Evolutionary conservation across 1,140 invertebrate species (phyloP).

Genomic region (Spodoptera litura): DNA sequence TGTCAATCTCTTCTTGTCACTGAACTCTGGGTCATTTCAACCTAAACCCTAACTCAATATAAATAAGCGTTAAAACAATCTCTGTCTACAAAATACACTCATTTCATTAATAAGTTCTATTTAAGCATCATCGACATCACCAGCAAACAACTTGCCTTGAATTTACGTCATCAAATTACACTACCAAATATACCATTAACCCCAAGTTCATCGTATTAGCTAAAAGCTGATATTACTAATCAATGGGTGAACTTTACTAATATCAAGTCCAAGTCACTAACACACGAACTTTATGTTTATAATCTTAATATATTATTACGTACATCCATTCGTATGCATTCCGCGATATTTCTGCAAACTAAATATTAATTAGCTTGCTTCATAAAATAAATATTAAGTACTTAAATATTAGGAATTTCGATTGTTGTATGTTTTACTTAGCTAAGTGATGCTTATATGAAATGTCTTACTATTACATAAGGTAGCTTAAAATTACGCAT

Average conservation of each 20-base stretch:
- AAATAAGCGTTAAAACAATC: no score
- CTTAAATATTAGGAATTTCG: background rate
- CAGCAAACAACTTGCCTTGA: no score
- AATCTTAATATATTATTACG: constrained; percentile 29
- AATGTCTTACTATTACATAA: background rate
- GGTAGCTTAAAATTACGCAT: no score
- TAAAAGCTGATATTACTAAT: background rate
- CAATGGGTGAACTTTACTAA: constrained; percentile 10
- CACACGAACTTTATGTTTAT: background rate
- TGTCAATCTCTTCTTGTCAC: no score
- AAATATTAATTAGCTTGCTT: constrained; percentile 15
- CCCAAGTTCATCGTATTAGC: background rate
- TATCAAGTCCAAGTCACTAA: constrained; percentile 8
- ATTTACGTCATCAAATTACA: no score
- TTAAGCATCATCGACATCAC: no score
- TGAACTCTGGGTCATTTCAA: no score
- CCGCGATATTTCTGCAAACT: background rate
- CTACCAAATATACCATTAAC: background rate
- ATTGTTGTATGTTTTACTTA: background rate
- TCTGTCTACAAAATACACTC: no score
- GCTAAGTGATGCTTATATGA: background rate
- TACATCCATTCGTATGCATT: background rate
- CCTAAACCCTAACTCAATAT: no score
- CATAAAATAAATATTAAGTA: constrained; percentile 1
- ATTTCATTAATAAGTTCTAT: no score